phyloP scores from a whole-genome alignment of 2,113 vertebrate species.

The Mustela lutreola region DNA sequence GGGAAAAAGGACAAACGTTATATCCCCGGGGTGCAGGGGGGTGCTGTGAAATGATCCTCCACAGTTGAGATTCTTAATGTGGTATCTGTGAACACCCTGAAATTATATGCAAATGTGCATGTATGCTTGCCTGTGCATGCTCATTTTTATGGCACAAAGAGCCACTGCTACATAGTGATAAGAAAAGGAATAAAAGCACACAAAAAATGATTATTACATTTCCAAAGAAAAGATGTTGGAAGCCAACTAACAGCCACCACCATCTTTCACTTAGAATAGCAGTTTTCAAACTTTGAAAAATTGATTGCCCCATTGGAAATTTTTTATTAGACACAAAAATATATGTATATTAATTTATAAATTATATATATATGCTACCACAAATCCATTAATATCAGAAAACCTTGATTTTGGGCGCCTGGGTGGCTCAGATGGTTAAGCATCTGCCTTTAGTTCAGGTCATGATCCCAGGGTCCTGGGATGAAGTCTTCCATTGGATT shows the following conservation, averaged over 20 bases:
- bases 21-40: not conserved
- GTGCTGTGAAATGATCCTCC: not conserved
- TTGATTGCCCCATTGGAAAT: not conserved
- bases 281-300: conserved; percentile 67
- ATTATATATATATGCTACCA: not conserved
- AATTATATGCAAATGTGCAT: conserved; percentile 72
- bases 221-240: conserved; percentile 56
- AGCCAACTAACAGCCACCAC: conserved; percentile 41
- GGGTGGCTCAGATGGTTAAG: too few species aligned
- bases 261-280: conserved; percentile 23
- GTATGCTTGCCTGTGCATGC: conserved; percentile 45
- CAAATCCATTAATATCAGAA: not conserved
- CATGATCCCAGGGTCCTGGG: too few species aligned
- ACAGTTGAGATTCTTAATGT: conserved; percentile 57
- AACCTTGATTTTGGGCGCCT: not conserved
- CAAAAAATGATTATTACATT: conserved; percentile 73
- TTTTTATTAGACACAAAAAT: conserved; percentile 42
- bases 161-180: conserved; percentile 78
- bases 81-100: conserved; percentile 59
- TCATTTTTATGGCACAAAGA: conserved; percentile 76
- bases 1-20: not conserved
- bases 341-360: conserved; percentile 20
- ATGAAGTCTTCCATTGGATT: too few species aligned
- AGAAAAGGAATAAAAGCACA: conserved; percentile 77
- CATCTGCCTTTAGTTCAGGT: too few species aligned